These are phyloP conservation scores for Rhinella marina DNA, from an alignment of 2,797 vertebrate species.

Conservation along the genomic window DNA sequence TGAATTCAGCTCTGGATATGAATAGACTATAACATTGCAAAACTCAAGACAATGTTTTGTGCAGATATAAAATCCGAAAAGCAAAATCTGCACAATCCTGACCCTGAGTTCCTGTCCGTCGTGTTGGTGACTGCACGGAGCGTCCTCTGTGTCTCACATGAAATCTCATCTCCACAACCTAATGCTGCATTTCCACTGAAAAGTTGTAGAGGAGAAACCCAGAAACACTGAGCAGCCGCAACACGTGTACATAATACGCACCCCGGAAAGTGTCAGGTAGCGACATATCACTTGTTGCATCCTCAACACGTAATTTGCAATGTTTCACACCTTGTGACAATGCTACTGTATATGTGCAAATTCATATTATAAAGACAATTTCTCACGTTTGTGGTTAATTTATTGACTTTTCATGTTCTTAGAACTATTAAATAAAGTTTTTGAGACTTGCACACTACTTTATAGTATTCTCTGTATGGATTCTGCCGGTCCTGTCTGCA, in stretches of 20 bases:
- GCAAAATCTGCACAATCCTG: too few species aligned
- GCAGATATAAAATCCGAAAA: not conserved
- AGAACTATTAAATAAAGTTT: not conserved
- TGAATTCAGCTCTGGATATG: not conserved
- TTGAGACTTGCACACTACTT: not conserved
- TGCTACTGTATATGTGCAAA: not conserved
- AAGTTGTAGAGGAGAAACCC: not conserved
- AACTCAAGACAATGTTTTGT: too few species aligned
- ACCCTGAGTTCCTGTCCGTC: too few species aligned
- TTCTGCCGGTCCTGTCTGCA: too few species aligned
- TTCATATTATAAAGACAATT: not conserved
- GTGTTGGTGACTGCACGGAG: not conserved
- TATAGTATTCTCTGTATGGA: not conserved
- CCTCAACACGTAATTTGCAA: conserved; percentile 2
- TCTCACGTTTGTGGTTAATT: conserved; percentile 1
- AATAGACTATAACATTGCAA: not conserved
- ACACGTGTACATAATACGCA: not conserved
- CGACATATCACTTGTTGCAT: not conserved
- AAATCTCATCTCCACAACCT: not conserved
- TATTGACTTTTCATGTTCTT: not conserved
- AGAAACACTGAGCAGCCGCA: not conserved
- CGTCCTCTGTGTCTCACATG: not conserved
- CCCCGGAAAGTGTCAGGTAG: not conserved
- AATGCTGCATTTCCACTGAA: not conserved
- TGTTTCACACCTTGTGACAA: not conserved